Percentiles rank a stretch among this genome's conserved stretches.
Conservation (phyloP, 2,888 invertebrate species). For the Drosophila formosana region DNA sequence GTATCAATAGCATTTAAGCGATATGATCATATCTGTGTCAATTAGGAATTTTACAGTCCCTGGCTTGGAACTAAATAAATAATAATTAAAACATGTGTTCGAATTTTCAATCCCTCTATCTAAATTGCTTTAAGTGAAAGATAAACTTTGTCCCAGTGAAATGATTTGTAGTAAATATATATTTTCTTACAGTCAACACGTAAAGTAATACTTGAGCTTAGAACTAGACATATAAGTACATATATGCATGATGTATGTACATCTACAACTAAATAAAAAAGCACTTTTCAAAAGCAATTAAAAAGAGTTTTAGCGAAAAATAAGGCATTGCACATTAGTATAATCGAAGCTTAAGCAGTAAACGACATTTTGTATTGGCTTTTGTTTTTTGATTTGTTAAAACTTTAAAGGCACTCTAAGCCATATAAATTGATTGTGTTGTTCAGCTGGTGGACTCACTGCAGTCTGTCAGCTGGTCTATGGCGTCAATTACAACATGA, state of each 20-base stretch:
- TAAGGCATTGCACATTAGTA: slow-evolving; percentile 52
- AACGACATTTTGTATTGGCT: slow-evolving; percentile 10
- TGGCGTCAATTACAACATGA: slow-evolving; percentile 51
- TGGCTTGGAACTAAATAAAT: not conserved
- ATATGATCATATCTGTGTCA: not conserved
- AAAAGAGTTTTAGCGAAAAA: slow-evolving; percentile 40
- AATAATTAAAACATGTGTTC: not conserved
- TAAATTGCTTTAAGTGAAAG: not conserved
- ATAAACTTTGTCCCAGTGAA: not conserved
- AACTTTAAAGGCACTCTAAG: slow-evolving; percentile 50
- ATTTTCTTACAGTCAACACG: slow-evolving; percentile 57
- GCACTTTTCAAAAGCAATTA: slow-evolving; percentile 53
- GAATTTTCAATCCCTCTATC: not conserved
- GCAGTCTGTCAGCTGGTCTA: slow-evolving; percentile 53
- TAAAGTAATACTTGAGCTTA: slow-evolving; percentile 65
- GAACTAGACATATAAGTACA: slow-evolving; percentile 42
- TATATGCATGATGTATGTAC: slow-evolving; percentile 38
- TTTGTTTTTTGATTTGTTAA: not conserved
- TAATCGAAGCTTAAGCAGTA: slow-evolving; percentile 35
- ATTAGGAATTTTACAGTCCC: slow-evolving; percentile 7
- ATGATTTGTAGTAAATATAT: slow-evolving; percentile 29
- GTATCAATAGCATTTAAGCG: not conserved
- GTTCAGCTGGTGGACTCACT: slow-evolving; percentile 51
- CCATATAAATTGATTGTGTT: slow-evolving; percentile 11
- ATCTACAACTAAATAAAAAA: slow-evolving; percentile 61